Conservation (phyloP, 2,888 invertebrate species). For the Apamea monoglypha region DNA sequence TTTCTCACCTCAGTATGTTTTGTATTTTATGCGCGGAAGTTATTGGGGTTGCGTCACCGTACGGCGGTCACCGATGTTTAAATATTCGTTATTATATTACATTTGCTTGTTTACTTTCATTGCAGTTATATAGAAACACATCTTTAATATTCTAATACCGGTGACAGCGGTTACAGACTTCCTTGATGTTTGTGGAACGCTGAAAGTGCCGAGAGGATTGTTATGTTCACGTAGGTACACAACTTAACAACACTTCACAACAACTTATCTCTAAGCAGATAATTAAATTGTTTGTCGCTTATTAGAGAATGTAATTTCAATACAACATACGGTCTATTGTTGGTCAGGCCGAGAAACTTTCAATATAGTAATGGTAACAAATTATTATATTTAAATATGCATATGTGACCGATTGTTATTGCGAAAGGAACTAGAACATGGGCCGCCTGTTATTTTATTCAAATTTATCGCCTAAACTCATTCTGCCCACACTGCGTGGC, state of each 20-base stretch:
- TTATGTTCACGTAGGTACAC: slow-evolving; percentile 1
- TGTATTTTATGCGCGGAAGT: slow-evolving; percentile 62
- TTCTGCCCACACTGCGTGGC: slow-evolving; percentile 75
- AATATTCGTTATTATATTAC: slow-evolving; percentile 41
- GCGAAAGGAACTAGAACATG: slow-evolving; percentile 63
- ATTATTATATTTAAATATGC: slow-evolving; percentile 58
- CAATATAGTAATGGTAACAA: slow-evolving; percentile 48
- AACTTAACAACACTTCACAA: slow-evolving; percentile 6
- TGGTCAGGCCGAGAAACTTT: slow-evolving; percentile 35
- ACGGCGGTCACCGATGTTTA: slow-evolving; percentile 29
- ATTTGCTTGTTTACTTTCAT: slow-evolving; percentile 43
- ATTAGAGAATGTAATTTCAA: slow-evolving; percentile 15
- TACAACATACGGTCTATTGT: slow-evolving; percentile 15
- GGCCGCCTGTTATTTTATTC: slow-evolving; percentile 73
- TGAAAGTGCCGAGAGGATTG: slow-evolving; percentile 25
- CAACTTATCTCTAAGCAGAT: slow-evolving; percentile 11
- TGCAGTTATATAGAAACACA: slow-evolving; percentile 27
- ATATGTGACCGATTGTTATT: slow-evolving; percentile 65
- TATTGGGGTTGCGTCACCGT: slow-evolving; percentile 59
- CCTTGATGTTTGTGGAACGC: slow-evolving; percentile 34
- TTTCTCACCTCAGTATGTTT: slow-evolving; percentile 61
- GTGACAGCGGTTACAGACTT: slow-evolving; percentile 36
- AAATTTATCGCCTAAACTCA: slow-evolving; percentile 74
- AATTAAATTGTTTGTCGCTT: slow-evolving; percentile 22
- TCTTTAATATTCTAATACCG: slow-evolving; percentile 36